These are phyloP conservation scores for Xiphydria camelus DNA, from an alignment of 2,888 invertebrate species.

Conservation along the genomic window DNA sequence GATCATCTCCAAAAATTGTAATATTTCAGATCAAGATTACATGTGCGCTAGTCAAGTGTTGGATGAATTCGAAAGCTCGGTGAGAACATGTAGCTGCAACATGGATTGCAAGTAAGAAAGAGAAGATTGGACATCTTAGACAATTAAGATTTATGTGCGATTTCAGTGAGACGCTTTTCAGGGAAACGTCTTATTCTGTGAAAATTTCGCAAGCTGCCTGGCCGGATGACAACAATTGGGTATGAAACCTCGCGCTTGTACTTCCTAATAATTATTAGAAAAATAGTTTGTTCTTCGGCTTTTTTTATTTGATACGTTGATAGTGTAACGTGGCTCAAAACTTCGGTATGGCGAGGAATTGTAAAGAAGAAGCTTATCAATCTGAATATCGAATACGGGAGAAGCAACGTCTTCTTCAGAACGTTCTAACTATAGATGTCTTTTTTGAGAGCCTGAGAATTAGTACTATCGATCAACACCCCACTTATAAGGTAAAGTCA, in stretches of 20 bases:
- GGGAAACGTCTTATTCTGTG: constrained; percentile 23
- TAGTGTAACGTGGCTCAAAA: constrained; percentile 13
- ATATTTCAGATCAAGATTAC: constrained; percentile 10
- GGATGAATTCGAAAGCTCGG: constrained; percentile 20
- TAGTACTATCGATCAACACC: constrained; percentile 20
- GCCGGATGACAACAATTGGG: constrained; percentile 25
- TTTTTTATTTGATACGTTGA: neutral
- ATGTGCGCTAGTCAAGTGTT: constrained; percentile 18
- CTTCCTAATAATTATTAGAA: neutral
- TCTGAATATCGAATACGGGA: constrained; percentile 7
- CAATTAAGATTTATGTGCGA: too few species aligned
- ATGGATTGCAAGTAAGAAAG: constrained; percentile 24
- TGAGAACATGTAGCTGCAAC: constrained; percentile 21
- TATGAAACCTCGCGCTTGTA: constrained; percentile 6
- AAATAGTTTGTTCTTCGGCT: constrained; percentile 1
- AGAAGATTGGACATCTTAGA: neutral
- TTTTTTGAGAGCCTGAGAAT: constrained; percentile 23
- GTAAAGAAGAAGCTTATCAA: constrained; percentile 6
- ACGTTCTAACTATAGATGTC: constrained; percentile 22
- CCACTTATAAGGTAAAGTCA: constrained; percentile 20
- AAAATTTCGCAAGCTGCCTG: constrained; percentile 23
- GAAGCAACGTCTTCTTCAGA: constrained; percentile 14
- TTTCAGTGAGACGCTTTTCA: too few species aligned
- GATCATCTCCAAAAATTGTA: neutral
- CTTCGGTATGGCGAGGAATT: constrained; percentile 9